Conservation (phyloP, 2,888 invertebrate genomes). For the Terebella lapidaria region DNA sequence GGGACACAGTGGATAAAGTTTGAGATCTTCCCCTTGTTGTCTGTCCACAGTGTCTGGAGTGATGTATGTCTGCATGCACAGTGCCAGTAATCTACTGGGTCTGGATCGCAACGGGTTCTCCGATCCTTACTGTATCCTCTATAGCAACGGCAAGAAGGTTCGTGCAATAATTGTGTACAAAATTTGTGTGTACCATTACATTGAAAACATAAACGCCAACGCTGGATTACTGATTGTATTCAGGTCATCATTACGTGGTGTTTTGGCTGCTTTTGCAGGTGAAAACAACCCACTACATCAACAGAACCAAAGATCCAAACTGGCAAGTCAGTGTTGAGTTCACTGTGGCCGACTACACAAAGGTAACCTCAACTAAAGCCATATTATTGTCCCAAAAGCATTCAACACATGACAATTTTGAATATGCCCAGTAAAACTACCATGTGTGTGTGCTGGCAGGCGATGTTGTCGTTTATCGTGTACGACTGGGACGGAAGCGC, state of each 20-base stretch:
- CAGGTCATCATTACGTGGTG: neutral
- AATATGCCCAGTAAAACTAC: too few species aligned
- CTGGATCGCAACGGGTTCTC: slow-evolving; percentile 54
- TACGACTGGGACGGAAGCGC: slow-evolving; percentile 59
- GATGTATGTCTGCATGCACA: slow-evolving; percentile 57
- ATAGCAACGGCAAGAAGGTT: slow-evolving; percentile 58
- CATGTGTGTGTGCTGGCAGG: too few species aligned
- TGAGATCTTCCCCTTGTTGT: too few species aligned
- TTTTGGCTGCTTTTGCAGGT: slow-evolving; percentile 46
- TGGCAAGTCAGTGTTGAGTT: slow-evolving; percentile 58
- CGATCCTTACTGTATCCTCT: slow-evolving; percentile 59
- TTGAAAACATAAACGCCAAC: neutral
- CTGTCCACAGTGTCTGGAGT: slow-evolving; percentile 41
- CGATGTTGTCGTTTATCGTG: slow-evolving; percentile 55
- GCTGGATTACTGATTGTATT: neutral
- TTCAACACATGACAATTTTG: too few species aligned
- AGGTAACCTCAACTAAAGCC: too few species aligned
- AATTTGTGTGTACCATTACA: neutral
- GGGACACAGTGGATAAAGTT: too few species aligned
- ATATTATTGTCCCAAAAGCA: too few species aligned
- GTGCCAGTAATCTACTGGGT: slow-evolving; percentile 55
- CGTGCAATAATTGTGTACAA: neutral
- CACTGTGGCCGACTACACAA: slow-evolving; percentile 57
- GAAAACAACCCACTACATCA: slow-evolving; percentile 57
- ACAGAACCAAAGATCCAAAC: slow-evolving; percentile 54